These are phyloP conservation scores for Melanargia galathea DNA, from an alignment of 2,888 invertebrate genomes.

Conservation along the genomic window DNA sequence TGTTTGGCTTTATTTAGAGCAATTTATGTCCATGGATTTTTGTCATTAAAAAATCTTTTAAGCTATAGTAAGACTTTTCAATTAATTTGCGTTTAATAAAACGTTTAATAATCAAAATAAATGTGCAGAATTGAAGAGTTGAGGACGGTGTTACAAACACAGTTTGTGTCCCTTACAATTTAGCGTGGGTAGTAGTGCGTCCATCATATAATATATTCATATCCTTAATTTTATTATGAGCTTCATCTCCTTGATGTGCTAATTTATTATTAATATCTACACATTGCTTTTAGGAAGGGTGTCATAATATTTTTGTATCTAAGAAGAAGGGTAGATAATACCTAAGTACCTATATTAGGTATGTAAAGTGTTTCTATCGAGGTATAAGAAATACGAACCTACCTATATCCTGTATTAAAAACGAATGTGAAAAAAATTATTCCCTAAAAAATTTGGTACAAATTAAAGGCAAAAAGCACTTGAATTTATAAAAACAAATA, in stretches of 20 bases:
- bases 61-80: no score
- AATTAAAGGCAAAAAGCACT: conserved; percentile 57
- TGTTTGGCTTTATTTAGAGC: no score
- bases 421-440: neutral
- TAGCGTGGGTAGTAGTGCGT: neutral
- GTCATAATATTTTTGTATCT: no score
- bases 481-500: conserved; percentile 69
- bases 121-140: neutral
- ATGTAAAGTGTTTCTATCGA: no score
- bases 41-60: no score
- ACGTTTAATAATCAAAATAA: neutral
- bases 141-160: neutral
- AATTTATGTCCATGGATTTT: no score
- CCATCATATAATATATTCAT: conserved; percentile 7
- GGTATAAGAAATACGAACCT: neutral
- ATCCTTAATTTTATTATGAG: neutral
- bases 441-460: neutral
- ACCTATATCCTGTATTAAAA: neutral
- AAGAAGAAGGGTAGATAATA: no score
- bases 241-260: neutral
- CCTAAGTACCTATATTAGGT: no score
- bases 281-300: no score
- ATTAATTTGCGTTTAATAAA: no score
- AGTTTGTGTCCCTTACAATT: conserved; percentile 9
- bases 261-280: neutral